phyloP scores from a whole-genome alignment of 2,888 invertebrate genomes.

The Pristionchus mayeri region DNA sequence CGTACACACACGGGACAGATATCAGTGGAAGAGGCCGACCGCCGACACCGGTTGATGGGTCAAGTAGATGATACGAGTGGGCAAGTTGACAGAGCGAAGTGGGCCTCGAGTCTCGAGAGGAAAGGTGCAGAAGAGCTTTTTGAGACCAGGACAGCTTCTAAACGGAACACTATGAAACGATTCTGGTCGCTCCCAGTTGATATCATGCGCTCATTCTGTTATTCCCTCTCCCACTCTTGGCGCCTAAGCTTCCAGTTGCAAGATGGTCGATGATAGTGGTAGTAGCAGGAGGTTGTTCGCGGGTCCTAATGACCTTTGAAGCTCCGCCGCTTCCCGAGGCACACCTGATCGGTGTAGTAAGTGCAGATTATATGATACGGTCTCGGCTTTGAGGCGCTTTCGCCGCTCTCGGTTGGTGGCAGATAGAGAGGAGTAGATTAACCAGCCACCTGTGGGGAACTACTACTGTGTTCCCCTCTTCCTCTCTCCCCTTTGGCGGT shows the following conservation, averaged over 20 bases:
- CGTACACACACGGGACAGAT: constrained; percentile 23
- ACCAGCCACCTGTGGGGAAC: constrained; percentile 32
- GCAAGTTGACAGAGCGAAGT: background rate
- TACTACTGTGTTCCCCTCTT: background rate
- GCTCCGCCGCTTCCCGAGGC: background rate
- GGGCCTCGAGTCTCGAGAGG: no score
- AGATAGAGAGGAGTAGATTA: no score
- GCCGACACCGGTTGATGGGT: constrained; percentile 23
- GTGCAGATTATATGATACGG: constrained; percentile 44
- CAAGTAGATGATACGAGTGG: constrained; percentile 39
- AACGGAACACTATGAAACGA: background rate
- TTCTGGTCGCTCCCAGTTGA: no score
- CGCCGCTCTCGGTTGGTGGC: constrained; percentile 30
- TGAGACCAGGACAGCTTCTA: background rate
- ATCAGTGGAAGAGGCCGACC: constrained; percentile 15
- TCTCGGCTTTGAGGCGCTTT: background rate
- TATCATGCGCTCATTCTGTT: background rate
- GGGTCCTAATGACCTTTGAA: constrained; percentile 23
- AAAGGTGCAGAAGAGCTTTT: no score
- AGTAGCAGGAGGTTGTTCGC: constrained; percentile 1
- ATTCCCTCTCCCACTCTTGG: background rate
- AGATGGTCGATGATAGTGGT: background rate
- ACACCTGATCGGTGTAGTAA: constrained; percentile 14
- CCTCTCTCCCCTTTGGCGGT: constrained; percentile 22
- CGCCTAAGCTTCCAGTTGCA: constrained; percentile 27